phyloP scores from a whole-genome alignment of 1,140 invertebrate genomes.

The Pseudomyrmex cubaensis region DNA sequence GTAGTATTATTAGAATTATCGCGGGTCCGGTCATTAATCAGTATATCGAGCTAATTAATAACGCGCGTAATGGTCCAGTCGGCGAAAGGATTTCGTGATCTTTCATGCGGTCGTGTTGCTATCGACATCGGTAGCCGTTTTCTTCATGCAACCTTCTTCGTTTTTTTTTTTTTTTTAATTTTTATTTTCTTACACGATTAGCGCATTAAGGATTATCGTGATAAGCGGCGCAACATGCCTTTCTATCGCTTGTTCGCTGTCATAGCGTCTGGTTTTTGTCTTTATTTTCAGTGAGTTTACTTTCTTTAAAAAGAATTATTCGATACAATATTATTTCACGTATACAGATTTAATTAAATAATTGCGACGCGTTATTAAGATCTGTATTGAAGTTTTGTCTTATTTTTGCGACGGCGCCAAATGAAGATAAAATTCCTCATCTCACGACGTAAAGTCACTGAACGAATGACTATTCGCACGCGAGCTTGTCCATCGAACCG shows the following conservation, averaged over 20 bases:
- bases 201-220: constrained; percentile 42
- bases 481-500: constrained; percentile 5
- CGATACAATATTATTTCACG: neutral
- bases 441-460: neutral
- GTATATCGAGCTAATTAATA: constrained; percentile 53
- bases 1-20: constrained; percentile 42
- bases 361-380: no score
- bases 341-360: neutral
- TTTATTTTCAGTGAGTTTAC: neutral
- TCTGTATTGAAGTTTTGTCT: neutral
- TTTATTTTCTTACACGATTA: constrained; percentile 43
- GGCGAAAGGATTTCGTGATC: constrained; percentile 32
- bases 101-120: constrained; percentile 21
- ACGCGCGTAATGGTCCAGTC: constrained; percentile 22
- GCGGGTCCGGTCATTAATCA: constrained; percentile 45
- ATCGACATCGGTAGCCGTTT: constrained; percentile 16
- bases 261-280: neutral
- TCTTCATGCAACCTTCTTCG: neutral
- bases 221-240: constrained; percentile 30
- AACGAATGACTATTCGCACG: neutral
- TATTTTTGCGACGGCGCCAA: no score
- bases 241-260: constrained; percentile 12
- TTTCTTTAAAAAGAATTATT: neutral
- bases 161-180: constrained; percentile 6
- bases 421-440: neutral